Evolutionary conservation across 2,113 vertebrate species (phyloP), one percentile per base, ranked within the genome.

Genomic region (Pterocles gutturalis): DNA sequence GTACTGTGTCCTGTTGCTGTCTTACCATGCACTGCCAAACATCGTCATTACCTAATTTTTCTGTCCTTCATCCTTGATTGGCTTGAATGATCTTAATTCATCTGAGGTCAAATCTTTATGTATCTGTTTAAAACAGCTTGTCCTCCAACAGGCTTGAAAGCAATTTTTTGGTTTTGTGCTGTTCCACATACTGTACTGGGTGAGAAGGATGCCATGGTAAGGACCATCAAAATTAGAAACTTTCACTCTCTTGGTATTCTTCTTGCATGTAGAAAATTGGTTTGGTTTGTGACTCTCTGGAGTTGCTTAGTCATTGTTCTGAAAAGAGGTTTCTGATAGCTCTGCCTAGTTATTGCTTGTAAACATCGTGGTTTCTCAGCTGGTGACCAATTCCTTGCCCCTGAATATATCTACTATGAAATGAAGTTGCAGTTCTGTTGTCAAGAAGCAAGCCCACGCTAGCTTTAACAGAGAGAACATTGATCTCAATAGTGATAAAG

Each of bases 321-420:
- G n/a, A 70, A 82, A 46, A 72, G 46, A 78, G 5, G 17, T 71
- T 71, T 90, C 48, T 36, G 33, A 43, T 79, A 51, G 15, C 5
- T 85, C 21, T 82, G 78, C 24, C 16, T 46, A 8, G 5, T 45
- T 92, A 54, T 1, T 71, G 25, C 31, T 66, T 71, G 38, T 64
- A 49, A 90, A 67, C 0, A 1, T 28, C 4, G 5, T 54, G 17
- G 36, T 78, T 87, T 90, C 49, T 66, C 46, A 43, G 18, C 18
- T 53, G 54, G 36, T 80, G 78, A 24, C 62, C 43, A 34, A 3
- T 82, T 62, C 54, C 38, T 90, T 71, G 57, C 34, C 14, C n/a
- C 48, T 0, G 0, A 20, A 34, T 70, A n/a, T 14, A 14, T 46
- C 33, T 85, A 3, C 41, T 49, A 1, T 58, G 69, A 2, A 79